Base-by-base conservation (phyloP, 2,113 vertebrate species). In the Acrocephalus kingi region DNA sequence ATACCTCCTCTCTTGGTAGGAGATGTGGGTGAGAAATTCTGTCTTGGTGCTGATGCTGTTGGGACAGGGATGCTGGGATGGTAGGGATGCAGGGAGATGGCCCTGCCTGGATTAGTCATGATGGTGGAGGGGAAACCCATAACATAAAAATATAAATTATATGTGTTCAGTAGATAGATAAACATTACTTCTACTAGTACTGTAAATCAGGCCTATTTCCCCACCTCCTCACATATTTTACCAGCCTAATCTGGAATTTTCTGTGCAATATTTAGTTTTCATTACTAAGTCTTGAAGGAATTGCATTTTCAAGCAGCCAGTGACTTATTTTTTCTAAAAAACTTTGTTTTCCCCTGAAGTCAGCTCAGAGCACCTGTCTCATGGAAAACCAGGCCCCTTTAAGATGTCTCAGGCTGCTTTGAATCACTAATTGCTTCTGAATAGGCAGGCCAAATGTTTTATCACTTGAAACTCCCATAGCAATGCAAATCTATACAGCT, bases 401-500 rank as follows among this genome's bases (percentile, higher is more conserved):
- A 92, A 95, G 86, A 81, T 72, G n/a, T 89, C 73, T 91, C 33
- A 31, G 75, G 37, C 92, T 85, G 82, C 67, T 94, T 80, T 93
- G 86, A 94, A 91, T 96, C 89, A 23, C 89, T 92, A 78, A 89
- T 91, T 81, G 93, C 68, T 87, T 89, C 75, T 94, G 85, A 92
- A 95, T 90, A 90, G 92, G 66, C 94, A 96, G 90, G 82, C 88
- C 87, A 83, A 93, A 69, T 43, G 83, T 86, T 94, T 93, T 92
- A 90, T 93, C 85, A 62, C 95, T 96, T 83, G 79, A 76, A 55
- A 49, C 92, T 93, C 85, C 79, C 72, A 86, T 93, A 93, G 92
- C 92, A 84, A 97, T 95, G 95, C 94, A 96, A 93, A 96, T 97
- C 94, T 80, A 54, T 88, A 89, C 69, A 73, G 85, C 94, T 80